Evolutionary conservation across 2,113 vertebrate species (phyloP), one percentile per base, ranked within the genome.

Genomic region (Paralichthys olivaceus): DNA sequence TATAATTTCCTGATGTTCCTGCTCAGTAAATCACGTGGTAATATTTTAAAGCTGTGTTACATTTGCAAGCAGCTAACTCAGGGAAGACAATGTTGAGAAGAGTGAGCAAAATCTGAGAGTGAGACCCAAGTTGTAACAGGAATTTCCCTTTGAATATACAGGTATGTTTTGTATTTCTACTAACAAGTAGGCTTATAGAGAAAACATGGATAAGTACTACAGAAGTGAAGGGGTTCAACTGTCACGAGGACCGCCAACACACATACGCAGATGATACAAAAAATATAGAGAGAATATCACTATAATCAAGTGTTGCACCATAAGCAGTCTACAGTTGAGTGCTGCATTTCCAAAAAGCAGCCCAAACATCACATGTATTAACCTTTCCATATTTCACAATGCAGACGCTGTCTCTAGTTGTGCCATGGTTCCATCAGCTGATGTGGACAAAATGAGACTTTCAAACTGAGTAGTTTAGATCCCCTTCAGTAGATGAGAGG

Each of bases 381-480:
- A 75, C 60, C 59, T 82, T 66, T 58, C 51, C 20, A 26, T 45
- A 23, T 83, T 67, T 64, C 32, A 57, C 60, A 0, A 65, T 45
- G 43, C 2, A 59, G 4, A 59, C 34, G 25, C 28, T 19, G 20
- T 22, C n/a, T 69, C 20, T 43, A 71, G 70, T 51, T n/a, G 51
- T 28, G 53, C 28, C 28, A 15, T 2, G 15, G 12, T 63, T 17
- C 60, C 61, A 55, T 82, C 70, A 63, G 61, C 23, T 45, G 61
- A 57, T 40, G 49, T 20, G 17, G 14, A 17, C 17, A 64, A 70
- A 70, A 77, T 65, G 63, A 79, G 32, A 58, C 47, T 69, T 34
- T 58, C n/a, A 66, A 65, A 65, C 12, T 11, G 59, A 77, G 17
- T 14, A 55, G 47, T 77, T 73, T 55, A n/a, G 22, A 83, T 43